Conservation (phyloP, 2,113 vertebrate species). For the Pimephales promelas region DNA sequence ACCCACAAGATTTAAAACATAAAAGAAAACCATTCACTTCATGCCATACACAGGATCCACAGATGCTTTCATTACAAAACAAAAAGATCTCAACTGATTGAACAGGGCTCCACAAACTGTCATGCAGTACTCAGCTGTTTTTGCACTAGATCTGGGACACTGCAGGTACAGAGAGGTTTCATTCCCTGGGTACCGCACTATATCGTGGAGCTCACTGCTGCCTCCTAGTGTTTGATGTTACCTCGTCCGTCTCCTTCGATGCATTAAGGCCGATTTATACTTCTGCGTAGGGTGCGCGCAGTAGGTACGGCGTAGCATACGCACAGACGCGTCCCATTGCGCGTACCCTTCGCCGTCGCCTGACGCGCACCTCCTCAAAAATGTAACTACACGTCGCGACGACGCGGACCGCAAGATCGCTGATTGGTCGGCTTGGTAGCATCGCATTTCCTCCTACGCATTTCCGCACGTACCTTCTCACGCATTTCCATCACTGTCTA, state of each 20-base stretch:
- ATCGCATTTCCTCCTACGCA: no score
- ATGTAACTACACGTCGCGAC: no score
- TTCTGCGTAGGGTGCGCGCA: no score
- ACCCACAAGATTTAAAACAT: background rate
- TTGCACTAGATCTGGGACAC: conserved; percentile 70
- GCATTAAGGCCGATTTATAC: no score
- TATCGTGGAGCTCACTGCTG: conserved; percentile 68
- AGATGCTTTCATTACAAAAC: background rate
- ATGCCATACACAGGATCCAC: background rate
- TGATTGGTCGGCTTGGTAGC: no score
- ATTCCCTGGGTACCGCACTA: conserved; percentile 64
- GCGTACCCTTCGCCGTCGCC: no score
- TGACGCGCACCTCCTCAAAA: no score
- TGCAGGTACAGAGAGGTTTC: conserved; percentile 70
- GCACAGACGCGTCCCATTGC: no score
- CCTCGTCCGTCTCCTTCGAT: conserved; percentile 61
- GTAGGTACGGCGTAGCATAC: no score
- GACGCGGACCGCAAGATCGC: no score
- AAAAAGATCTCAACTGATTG: background rate
- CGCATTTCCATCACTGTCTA: no score
- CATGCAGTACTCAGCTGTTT: conserved; percentile 15
- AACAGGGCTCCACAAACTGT: background rate
- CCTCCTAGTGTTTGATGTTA: conserved; percentile 72
- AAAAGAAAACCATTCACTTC: background rate
- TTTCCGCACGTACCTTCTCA: no score